Conservation (phyloP, 2,113 vertebrate species). For the Otocyon megalotis region DNA sequence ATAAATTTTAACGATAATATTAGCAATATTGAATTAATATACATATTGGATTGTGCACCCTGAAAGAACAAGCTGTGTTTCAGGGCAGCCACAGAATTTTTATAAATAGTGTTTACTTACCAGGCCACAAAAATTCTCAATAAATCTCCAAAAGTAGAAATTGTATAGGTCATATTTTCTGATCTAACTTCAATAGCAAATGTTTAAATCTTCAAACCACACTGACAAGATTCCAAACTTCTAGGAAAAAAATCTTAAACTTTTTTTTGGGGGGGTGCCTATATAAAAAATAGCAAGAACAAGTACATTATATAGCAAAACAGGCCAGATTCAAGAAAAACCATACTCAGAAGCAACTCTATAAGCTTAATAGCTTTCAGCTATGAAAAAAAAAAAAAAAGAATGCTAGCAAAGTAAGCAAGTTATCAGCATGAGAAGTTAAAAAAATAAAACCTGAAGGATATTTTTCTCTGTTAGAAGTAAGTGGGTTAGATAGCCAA, state of each 20-base stretch:
- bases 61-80: not conserved
- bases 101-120: not conserved
- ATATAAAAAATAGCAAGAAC: not conserved
- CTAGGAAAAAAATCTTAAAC: not conserved
- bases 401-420: not conserved
- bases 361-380: not conserved
- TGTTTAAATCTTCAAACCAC: not conserved
- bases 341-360: not conserved
- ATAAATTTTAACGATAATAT: not conserved
- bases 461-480: not conserved
- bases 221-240: not conserved
- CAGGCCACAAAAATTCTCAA: not conserved
- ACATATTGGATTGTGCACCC: not conserved
- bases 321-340: not conserved
- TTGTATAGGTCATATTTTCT: not conserved
- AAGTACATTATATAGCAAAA: not conserved
- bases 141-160: not conserved
- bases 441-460: not conserved
- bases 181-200: not conserved
- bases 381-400: not conserved
- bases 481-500: not conserved
- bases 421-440: not conserved
- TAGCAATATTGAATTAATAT: not conserved
- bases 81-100: not conserved
- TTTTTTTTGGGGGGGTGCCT: not conserved